Percentiles rank a stretch among this genome's conserved stretches.
Conservation (phyloP, 2,888 invertebrate species). For the Malachius bipustulatus region DNA sequence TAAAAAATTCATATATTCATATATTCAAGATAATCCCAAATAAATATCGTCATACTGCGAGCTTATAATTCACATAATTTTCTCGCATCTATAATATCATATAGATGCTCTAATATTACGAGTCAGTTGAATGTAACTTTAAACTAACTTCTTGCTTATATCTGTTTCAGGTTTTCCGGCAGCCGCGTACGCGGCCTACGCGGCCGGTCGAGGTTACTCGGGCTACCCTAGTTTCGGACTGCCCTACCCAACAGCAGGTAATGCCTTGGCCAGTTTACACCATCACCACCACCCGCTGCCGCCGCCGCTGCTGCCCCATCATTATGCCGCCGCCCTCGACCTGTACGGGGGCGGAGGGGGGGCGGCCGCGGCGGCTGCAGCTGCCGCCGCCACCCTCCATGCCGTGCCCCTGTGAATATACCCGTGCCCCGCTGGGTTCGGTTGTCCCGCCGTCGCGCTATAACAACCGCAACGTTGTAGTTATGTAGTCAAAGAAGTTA, state of each 20-base stretch:
- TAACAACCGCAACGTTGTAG: too few species aligned
- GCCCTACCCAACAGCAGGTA: slow-evolving; percentile 97
- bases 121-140: too few species aligned
- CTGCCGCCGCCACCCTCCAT: slow-evolving; percentile 52
- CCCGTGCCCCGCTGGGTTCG: too few species aligned
- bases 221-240: slow-evolving; percentile 97
- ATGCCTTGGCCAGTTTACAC: slow-evolving; percentile 71
- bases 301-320: slow-evolving; percentile 49
- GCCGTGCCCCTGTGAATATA: slow-evolving; percentile 72
- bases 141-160: slow-evolving; percentile 27
- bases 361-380: too few species aligned
- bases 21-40: too few species aligned
- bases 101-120: too few species aligned
- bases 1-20: too few species aligned
- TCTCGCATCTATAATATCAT: too few species aligned
- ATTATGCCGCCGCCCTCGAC: slow-evolving; percentile 57
- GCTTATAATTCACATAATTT: too few species aligned
- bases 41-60: too few species aligned
- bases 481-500: too few species aligned
- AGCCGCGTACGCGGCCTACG: slow-evolving; percentile 90
- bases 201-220: slow-evolving; percentile 92
- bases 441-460: too few species aligned
- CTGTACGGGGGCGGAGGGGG: slow-evolving; percentile 42
- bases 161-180: slow-evolving; percentile 76
- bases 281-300: slow-evolving; percentile 50